Conservation (phyloP, 1,140 invertebrate genomes). For the Zaprionus tsacasi region DNA sequence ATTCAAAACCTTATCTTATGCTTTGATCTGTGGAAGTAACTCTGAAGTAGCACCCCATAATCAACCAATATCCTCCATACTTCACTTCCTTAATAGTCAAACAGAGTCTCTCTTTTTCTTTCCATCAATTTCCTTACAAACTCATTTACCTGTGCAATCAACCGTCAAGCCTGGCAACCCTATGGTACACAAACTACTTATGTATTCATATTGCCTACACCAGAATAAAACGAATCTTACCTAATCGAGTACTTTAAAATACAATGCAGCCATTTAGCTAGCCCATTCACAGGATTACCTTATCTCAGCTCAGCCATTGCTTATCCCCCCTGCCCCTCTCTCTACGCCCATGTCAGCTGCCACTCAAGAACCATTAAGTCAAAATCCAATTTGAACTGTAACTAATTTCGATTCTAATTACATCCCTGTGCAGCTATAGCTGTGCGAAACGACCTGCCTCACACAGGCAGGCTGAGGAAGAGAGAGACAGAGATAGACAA, state of each 20-base stretch:
- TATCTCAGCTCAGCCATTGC: neutral
- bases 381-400: conserved; percentile 34
- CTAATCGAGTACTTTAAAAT: conserved; percentile 1
- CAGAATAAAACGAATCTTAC: neutral
- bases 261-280: neutral
- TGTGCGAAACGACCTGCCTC: conserved; percentile 22
- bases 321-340: neutral
- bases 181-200: neutral
- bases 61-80: neutral
- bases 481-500: neutral
- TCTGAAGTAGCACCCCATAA: neutral
- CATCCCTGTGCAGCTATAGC: conserved; percentile 11
- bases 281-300: neutral
- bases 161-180: neutral
- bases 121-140: neutral
- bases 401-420: conserved; percentile 40
- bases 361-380: conserved; percentile 3
- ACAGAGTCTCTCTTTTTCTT: neutral
- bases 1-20: too few relatives aligned
- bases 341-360: neutral
- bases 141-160: neutral
- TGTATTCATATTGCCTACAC: neutral
- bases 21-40: too few relatives aligned
- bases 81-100: neutral
- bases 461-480: neutral